Conservation (phyloP, 2,113 vertebrate species). For the Hystrix cristata region DNA sequence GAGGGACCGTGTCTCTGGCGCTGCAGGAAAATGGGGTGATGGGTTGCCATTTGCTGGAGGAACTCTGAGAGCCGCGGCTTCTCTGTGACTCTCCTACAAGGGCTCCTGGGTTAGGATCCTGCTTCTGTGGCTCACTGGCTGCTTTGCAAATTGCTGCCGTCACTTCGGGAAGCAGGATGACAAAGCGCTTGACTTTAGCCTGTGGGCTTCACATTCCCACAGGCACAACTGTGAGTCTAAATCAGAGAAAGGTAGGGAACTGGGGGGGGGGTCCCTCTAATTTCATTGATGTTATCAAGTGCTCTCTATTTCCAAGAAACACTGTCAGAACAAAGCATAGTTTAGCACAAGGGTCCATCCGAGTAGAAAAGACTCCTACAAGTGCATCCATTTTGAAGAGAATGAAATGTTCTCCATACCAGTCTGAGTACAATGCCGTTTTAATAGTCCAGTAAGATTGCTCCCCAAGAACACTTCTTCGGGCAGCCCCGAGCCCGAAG, state of each 20-base stretch:
- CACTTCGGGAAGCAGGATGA: background rate
- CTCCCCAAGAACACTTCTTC: background rate
- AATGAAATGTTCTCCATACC: background rate
- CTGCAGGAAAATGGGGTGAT: background rate
- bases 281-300: background rate
- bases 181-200: background rate
- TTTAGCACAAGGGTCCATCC: background rate
- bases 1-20: background rate
- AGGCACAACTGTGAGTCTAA: background rate
- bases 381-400: background rate
- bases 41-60: background rate
- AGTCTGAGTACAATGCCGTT: background rate
- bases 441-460: background rate
- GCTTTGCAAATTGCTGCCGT: background rate
- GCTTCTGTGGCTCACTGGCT: rapidly evolving
- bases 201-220: background rate
- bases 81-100: background rate
- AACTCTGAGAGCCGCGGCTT: background rate
- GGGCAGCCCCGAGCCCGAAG: background rate
- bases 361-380: conserved; percentile 1
- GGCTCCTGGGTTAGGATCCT: background rate
- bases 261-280: background rate
- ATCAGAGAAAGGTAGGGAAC: background rate
- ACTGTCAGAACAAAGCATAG: background rate
- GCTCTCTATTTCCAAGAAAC: background rate